phyloP scores from a whole-genome alignment of 2,888 invertebrate genomes.

The Psylliodes chrysocephalus region DNA sequence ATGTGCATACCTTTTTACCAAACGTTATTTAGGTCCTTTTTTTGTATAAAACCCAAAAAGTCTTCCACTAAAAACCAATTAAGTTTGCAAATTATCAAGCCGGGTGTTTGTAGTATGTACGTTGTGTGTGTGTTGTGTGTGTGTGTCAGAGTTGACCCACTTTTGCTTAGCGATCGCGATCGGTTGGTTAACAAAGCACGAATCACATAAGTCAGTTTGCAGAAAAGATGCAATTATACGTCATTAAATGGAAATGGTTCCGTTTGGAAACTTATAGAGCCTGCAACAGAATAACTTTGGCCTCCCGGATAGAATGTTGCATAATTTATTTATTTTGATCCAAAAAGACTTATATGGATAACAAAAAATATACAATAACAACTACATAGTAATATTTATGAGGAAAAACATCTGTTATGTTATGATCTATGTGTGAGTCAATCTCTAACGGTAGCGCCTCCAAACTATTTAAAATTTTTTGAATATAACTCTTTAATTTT shows the following conservation, averaged over 20 bases:
- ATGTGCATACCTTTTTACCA: neutral
- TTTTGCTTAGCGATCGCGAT: conserved; percentile 44
- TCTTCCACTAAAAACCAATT: conserved; percentile 49
- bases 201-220: conserved; percentile 34
- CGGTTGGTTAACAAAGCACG: conserved; percentile 35
- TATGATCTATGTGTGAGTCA: too few species aligned
- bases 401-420: too few species aligned
- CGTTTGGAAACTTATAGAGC: conserved; percentile 1
- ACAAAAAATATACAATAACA: too few species aligned
- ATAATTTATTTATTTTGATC: too few species aligned
- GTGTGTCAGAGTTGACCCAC: conserved; percentile 46
- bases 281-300: neutral
- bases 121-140: conserved; percentile 32
- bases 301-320: too few species aligned
- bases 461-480: too few species aligned
- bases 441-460: too few species aligned
- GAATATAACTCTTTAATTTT: too few species aligned
- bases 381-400: too few species aligned
- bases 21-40: neutral
- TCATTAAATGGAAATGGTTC: conserved; percentile 22
- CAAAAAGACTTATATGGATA: too few species aligned
- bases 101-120: conserved; percentile 39
- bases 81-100: conserved; percentile 55
- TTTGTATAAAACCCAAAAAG: conserved; percentile 9
- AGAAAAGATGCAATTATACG: conserved; percentile 24